Base-by-base conservation (phyloP, 2,113 vertebrate species). In the Anarhynchus alexandrinus region DNA sequence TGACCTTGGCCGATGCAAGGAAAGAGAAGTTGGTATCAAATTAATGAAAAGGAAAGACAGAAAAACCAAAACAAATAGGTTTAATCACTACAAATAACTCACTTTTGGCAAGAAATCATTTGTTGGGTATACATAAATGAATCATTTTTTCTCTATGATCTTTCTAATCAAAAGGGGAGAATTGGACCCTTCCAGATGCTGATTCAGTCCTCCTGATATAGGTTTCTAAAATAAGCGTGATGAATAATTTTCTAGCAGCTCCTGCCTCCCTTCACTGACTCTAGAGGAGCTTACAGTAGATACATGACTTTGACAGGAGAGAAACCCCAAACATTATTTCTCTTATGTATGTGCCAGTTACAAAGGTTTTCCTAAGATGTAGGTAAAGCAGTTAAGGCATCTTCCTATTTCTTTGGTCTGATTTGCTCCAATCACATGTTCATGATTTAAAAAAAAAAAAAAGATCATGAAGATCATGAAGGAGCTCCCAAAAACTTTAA, bases 1-100 rank as follows among this genome's bases (percentile, higher is more conserved):
- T 92, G 74, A 94, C 84, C 74, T 88, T 83, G 71, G 94, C 67
- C 43, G 93, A 77, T 61, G 64, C 57, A 93, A 92, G 82, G 73
- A 78, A 93, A 95, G 76, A 84, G 52, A 42, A 72, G 32, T 16
- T 91, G 69, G 42, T 74, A 57, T 15, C 49, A 91, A 82, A 91
- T 59, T 84, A 58, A 88, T 64, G 61, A 88, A 82, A 81, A 64
- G 36, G 66, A 90, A 94, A 92, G 61, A 45, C 32, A 85, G 34
- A 83, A 94, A 84, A 79, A 3, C 2, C 26, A 71, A 95, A 97
- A 67, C 42, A 83, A 88, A 34, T 42, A 54, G 40, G 25, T 92
- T 78, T 43, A 92, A 62, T 82, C 65, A 74, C 26, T 69, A 34
- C 54, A 80, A 90, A 71, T 72, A 90, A 78, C 61, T 91, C 29